Base-by-base conservation (phyloP, 1,140 invertebrate genomes). In the Holcopasites calliopsidis region DNA sequence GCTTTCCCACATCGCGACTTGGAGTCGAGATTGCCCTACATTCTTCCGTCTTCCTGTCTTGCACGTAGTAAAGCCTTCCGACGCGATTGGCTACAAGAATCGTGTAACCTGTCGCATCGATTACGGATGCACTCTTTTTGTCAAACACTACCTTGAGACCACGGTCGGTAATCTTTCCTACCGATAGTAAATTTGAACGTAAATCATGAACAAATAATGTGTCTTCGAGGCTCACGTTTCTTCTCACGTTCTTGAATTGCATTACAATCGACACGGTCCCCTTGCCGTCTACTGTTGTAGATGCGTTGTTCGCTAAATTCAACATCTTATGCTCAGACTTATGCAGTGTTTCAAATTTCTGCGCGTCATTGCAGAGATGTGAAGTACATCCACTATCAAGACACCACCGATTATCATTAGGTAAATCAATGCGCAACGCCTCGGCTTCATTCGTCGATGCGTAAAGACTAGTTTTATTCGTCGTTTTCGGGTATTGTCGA, bases 331-430 rank as follows among this genome's bases (percentile, higher is more conserved):
- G 18, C 7, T 38, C 54, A 6, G 16, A n/a, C n/a, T n/a, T n/a
- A n/a, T 18, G 3, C 26, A 4, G 31, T 44, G 6, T 0, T 55
- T 21, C 11, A 10, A 70, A 70, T 18, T 13, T 28, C 1, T 13
- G 6, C 8, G 31, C 8, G 8, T 70, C 11, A 10, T 35, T 33
- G 21, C 64, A 52, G 23, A 76, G 13, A 40, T 76, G 64, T 2
- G 55, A 28, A 2, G 62, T 66, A 7, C 44, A 49, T 0, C 58
- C 65, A 18, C 74, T 70, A 5, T 76, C 74, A 0, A 69, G 47
- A 4, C 62, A 68, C 68, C 47, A 66, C 23, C 5, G 21, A 0
- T 16, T 6, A 18, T 1, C 57, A 16, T n/a, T 2, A 28, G 16
- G 11, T 52, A n/a, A n/a, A 4, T 10, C 33, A 28, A 23, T 33